Conservation (phyloP, 1,140 invertebrate species). For the Maniola jurtina region DNA sequence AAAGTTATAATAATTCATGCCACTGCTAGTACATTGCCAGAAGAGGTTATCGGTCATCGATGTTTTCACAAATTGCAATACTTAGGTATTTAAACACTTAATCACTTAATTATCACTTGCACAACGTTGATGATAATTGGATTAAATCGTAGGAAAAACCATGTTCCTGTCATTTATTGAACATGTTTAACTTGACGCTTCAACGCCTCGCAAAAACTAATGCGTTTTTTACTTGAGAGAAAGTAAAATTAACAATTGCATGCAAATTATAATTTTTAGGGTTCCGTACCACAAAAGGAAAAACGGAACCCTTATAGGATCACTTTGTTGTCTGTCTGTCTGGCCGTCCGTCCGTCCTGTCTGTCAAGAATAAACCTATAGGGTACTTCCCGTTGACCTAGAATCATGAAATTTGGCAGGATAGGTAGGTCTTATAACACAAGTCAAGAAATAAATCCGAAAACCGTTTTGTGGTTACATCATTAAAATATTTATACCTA, state of each 20-base stretch:
- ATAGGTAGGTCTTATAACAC: too few species aligned
- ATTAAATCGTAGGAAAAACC: constrained; percentile 13
- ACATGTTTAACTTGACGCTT: constrained; percentile 10
- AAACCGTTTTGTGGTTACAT: too few species aligned
- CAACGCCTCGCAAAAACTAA: constrained; percentile 35
- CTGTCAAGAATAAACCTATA: too few species aligned
- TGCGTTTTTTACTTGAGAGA: constrained; percentile 27
- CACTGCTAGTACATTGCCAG: neutral
- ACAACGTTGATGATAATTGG: constrained; percentile 7
- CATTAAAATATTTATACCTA: too few species aligned
- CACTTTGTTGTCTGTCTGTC: too few species aligned
- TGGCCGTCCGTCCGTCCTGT: too few species aligned
- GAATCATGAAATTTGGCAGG: too few species aligned
- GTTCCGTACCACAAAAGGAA: too few species aligned
- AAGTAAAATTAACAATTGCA: constrained; percentile 6
- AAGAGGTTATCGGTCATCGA: neutral
- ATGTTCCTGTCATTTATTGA: constrained; percentile 4
- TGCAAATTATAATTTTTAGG: neutral
- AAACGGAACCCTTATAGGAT: too few species aligned
- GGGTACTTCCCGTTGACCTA: too few species aligned
- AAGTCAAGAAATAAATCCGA: too few species aligned
- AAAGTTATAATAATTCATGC: too few species aligned
- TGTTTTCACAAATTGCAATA: neutral
- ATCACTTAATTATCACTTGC: neutral
- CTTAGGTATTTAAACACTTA: neutral